Evolutionary conservation across 2,797 vertebrate genomes (phyloP), one percentile per base, ranked within the genome.

Genomic region (Spea hammondii): DNA sequence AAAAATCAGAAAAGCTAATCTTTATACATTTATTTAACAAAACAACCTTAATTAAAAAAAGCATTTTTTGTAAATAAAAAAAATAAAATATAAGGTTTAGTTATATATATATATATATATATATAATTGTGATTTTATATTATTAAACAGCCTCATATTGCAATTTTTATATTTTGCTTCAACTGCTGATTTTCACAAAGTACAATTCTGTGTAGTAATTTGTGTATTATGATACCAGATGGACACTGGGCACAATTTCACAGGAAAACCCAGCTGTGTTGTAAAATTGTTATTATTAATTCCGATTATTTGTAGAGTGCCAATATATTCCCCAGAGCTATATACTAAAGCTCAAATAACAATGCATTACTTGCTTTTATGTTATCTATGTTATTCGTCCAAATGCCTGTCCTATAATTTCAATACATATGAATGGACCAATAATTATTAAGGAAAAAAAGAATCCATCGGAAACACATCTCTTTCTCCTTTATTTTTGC

Each of bases 1-100:
- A 32, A 32, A 65, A 72, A 59, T 64, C 70, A 72, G 60, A 78
- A 78, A 72, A 48, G 76, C 76, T 70, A 8, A 50, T 72, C 59
- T 32, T 32, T 3, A 32, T 32, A 32, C 32, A 32, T 32, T 32
- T 2, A 32, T 32, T 32, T 32, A 17, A 17, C 17, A 17, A 17
- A 17, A 17, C 17, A 17, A 17, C 17, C 1, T 17, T 17, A 17
- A 17, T 17, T 17, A 32, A 32, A 32, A 32, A 32, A 32, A 32
- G 3, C 32, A 32, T 32, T 32, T 32, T 32, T 32, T 32, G 32
- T 32, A 32, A 2, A 32, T 32, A 32, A 32, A 17, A 32, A 17
- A 17, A 32, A 32, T 32, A 32, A 32, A 32, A 32, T 32, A 32
- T 1, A 32, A 32, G 2, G 32, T 32, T 32, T 32, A 32, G n/a